These are phyloP conservation scores for Thrips palmi DNA, from an alignment of 1,140 invertebrate genomes.

Conservation along the genomic window DNA sequence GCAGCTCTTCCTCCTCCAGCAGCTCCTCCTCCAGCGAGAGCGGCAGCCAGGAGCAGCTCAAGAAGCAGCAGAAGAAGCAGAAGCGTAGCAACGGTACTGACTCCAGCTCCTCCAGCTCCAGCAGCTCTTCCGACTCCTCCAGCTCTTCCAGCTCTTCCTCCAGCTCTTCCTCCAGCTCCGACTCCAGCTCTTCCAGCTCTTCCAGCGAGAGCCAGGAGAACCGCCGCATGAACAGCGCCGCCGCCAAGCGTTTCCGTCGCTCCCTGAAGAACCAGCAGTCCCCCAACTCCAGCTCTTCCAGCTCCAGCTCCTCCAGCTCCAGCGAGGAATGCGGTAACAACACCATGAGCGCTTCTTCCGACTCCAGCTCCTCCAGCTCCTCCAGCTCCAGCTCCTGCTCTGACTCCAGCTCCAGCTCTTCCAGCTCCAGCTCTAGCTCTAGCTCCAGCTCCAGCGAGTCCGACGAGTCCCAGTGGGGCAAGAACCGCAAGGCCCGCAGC, in stretches of 20 bases:
- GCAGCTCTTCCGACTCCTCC: constrained; percentile 7
- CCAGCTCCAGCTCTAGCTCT: constrained; percentile 13
- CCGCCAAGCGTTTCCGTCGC: background rate
- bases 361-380: constrained; percentile 11
- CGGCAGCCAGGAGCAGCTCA: constrained; percentile 17
- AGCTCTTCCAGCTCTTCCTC: constrained; percentile 11
- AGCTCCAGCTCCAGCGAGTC: constrained; percentile 3
- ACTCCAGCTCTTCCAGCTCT: constrained; percentile 1
- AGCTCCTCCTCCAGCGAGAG: constrained; percentile 15
- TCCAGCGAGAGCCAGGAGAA: constrained; percentile 1
- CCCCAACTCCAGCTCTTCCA: too few species aligned
- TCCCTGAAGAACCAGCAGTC: constrained; percentile 1
- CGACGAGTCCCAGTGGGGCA: background rate
- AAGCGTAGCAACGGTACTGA: constrained; percentile 12
- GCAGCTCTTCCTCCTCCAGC: constrained; percentile 8
- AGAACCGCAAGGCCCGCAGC: constrained; percentile 1
- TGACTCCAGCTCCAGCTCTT: constrained; percentile 1
- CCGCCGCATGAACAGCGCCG: background rate
- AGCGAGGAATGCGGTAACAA: too few species aligned
- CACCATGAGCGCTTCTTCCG: constrained; percentile 9
- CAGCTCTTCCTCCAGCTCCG: constrained; percentile 14
- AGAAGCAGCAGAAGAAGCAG: constrained; percentile 16
- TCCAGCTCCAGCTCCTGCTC: constrained; percentile 14
- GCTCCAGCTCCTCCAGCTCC: constrained; percentile 6
- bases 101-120: constrained; percentile 11